These are phyloP conservation scores for Mus pahari DNA, from an alignment of 2,113 vertebrate species.

Conservation along the genomic window DNA sequence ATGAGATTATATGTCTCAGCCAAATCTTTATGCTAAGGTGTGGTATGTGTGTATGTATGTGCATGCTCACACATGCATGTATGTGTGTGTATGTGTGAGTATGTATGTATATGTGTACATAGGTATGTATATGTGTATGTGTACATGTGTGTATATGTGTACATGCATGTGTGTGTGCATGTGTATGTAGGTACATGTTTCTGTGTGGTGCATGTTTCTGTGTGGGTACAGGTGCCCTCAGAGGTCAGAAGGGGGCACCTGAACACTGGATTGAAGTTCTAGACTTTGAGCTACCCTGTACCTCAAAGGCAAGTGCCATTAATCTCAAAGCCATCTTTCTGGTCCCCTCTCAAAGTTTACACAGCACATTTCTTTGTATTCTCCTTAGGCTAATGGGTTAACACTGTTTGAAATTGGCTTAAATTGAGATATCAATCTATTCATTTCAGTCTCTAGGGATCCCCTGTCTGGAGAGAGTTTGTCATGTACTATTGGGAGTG, in stretches of 20 bases:
- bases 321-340: background rate
- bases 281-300: too few species aligned
- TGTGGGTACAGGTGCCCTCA: background rate
- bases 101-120: background rate
- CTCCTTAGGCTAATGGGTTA: background rate
- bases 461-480: background rate
- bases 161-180: background rate
- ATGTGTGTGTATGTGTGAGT: background rate
- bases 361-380: slow-evolving; percentile 32
- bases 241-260: background rate
- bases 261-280: background rate
- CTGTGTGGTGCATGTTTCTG: background rate
- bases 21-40: background rate
- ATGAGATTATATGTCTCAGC: background rate
- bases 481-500: background rate
- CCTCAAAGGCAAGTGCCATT: background rate
- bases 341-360: background rate
- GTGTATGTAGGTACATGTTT: background rate
- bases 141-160: background rate
- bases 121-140: background rate
- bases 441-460: background rate
- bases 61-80: too few species aligned
- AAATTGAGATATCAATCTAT: background rate
- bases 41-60: background rate
- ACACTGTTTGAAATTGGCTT: slow-evolving; percentile 23